Evolutionary conservation across 2,797 vertebrate species (phyloP).

Genomic region (Miichthys miiuy): DNA sequence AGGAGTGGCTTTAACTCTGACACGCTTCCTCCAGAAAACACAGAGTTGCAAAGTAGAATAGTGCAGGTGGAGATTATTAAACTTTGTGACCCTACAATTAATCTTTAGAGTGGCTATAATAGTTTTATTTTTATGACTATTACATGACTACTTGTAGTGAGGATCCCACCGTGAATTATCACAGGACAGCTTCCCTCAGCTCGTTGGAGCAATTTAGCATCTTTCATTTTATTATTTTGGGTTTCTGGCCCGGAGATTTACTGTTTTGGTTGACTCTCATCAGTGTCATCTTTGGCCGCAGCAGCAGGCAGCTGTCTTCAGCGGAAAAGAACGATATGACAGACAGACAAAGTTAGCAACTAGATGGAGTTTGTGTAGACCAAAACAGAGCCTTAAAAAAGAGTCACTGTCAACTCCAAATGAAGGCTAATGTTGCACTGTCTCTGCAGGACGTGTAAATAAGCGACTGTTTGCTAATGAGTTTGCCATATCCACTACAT

Average conservation of each 20-base stretch:
- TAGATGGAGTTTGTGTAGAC: too few species aligned
- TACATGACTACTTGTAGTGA: not conserved
- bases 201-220: not conserved
- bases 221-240: not conserved
- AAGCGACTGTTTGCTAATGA: not conserved
- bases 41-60: not conserved
- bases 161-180: not conserved
- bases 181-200: not conserved
- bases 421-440: too few species aligned
- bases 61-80: not conserved
- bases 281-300: not conserved
- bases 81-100: not conserved
- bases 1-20: too few species aligned
- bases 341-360: too few species aligned
- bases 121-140: not conserved
- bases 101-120: not conserved
- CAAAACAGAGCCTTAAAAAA: too few species aligned
- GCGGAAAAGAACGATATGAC: too few species aligned
- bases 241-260: not conserved
- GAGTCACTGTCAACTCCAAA: too few species aligned
- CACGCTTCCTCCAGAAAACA: not conserved
- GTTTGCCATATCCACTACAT: not conserved
- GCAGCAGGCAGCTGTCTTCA: too few species aligned
- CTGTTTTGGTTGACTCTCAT: not conserved
- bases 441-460: too few species aligned